These are phyloP conservation scores for Dunckerocampus dactyliophorus DNA, from an alignment of 2,113 vertebrate species.

Conservation along the genomic window DNA sequence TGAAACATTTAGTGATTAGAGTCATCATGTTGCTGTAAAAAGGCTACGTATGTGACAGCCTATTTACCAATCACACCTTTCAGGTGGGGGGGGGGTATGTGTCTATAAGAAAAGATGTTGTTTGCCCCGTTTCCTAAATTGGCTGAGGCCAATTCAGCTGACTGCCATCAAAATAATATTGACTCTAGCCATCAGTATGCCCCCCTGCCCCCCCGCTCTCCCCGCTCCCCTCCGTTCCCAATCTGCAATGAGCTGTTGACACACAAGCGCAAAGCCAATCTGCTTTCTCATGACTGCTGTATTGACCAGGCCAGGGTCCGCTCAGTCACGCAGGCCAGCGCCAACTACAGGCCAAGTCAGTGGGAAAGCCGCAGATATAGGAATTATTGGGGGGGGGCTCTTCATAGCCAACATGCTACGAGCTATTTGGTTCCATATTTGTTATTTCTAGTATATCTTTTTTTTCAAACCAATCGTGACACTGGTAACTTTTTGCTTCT, in stretches of 20 bases:
- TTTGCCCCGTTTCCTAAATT: slow-evolving; percentile 50
- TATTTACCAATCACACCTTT: not conserved
- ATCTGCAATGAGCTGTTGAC: slow-evolving; percentile 41
- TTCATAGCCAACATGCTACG: too few relatives aligned
- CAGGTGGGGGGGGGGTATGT: not conserved
- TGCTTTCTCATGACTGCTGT: slow-evolving; percentile 66
- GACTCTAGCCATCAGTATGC: slow-evolving; percentile 37
- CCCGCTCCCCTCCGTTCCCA: slow-evolving; percentile 18
- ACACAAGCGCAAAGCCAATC: slow-evolving; percentile 65
- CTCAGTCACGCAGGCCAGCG: slow-evolving; percentile 51
- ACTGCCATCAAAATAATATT: slow-evolving; percentile 49
- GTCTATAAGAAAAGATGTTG: slow-evolving; percentile 9
- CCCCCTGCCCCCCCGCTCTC: slow-evolving; percentile 18
- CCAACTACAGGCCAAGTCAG: slow-evolving; percentile 56
- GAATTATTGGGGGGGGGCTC: slow-evolving; percentile 14
- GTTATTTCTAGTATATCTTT: too few relatives aligned
- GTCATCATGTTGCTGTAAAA: too few relatives aligned
- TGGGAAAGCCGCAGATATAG: slow-evolving; percentile 32
- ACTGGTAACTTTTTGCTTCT: too few relatives aligned
- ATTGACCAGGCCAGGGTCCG: slow-evolving; percentile 62
- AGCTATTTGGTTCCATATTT: too few relatives aligned
- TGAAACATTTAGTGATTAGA: too few relatives aligned
- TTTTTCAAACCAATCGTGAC: slow-evolving; percentile 27
- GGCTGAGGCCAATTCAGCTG: slow-evolving; percentile 47
- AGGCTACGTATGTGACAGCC: too few relatives aligned